These are phyloP conservation scores for Furnarius figulus DNA, from an alignment of 2,113 vertebrate genomes.

Conservation along the genomic window DNA sequence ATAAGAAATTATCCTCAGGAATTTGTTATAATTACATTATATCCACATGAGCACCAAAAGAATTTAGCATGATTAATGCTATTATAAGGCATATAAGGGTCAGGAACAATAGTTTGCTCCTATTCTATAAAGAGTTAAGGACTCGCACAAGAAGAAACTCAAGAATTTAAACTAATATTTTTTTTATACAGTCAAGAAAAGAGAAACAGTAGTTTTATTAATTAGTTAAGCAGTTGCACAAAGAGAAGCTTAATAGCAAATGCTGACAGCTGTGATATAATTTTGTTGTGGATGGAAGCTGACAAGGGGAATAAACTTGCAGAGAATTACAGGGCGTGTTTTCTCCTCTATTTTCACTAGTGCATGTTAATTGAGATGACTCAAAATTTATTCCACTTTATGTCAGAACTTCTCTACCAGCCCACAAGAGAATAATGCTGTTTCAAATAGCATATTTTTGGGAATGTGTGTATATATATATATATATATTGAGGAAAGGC, in stretches of 20 bases:
- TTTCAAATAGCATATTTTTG: background rate
- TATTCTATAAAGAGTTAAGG: background rate
- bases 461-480: no score
- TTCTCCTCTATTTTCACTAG: background rate
- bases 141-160: background rate
- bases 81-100: constrained; percentile 45
- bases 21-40: constrained; percentile 67
- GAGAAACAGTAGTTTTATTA: background rate
- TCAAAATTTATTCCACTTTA: background rate
- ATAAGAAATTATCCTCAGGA: constrained; percentile 35
- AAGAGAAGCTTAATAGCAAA: background rate
- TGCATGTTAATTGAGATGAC: background rate
- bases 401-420: background rate
- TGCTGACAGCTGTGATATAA: background rate
- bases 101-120: constrained; percentile 14
- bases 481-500: background rate
- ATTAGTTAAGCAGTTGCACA: background rate
- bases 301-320: constrained; percentile 1
- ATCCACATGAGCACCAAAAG: constrained; percentile 59
- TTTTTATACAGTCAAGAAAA: background rate
- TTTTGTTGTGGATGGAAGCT: background rate
- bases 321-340: background rate
- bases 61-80: constrained; percentile 69
- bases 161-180: background rate
- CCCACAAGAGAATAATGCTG: background rate